These are phyloP conservation scores for Volucella inflata DNA, from an alignment of 2,888 invertebrate species.

Conservation along the genomic window DNA sequence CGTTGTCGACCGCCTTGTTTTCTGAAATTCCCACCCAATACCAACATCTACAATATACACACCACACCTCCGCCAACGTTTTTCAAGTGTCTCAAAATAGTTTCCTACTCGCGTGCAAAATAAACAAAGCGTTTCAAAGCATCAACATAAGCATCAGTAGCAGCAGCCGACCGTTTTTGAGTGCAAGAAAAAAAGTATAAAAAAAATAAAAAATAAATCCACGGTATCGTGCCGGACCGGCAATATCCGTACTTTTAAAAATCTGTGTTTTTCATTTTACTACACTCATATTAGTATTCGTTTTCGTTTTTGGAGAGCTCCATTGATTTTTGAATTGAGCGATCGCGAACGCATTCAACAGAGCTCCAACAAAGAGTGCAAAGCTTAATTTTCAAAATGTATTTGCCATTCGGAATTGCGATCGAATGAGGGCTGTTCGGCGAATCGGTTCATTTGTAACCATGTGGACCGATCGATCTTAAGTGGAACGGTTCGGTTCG, in stretches of 20 bases:
- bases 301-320: slow-evolving; percentile 1
- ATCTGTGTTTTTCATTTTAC: slow-evolving; percentile 14
- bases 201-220: neutral
- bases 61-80: slow-evolving; percentile 31
- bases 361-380: slow-evolving; percentile 25
- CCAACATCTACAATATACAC: slow-evolving; percentile 23
- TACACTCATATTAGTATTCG: neutral
- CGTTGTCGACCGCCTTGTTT: slow-evolving; percentile 11
- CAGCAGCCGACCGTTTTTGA: slow-evolving; percentile 25
- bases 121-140: slow-evolving; percentile 61
- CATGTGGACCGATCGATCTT: slow-evolving; percentile 51
- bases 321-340: no score
- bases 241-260: slow-evolving; percentile 22
- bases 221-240: slow-evolving; percentile 23
- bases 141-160: slow-evolving; percentile 6
- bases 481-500: slow-evolving; percentile 42
- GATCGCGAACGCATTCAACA: no score
- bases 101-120: slow-evolving; percentile 48
- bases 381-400: slow-evolving; percentile 40
- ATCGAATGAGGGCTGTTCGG: slow-evolving; percentile 19
- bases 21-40: slow-evolving; percentile 48
- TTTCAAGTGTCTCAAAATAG: slow-evolving; percentile 65
- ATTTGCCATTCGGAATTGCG: slow-evolving; percentile 22
- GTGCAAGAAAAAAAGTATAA: slow-evolving; percentile 24
- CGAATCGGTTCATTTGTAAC: slow-evolving; percentile 46